Conservation (phyloP, 2,797 vertebrate genomes). For the Allobates femoralis region DNA sequence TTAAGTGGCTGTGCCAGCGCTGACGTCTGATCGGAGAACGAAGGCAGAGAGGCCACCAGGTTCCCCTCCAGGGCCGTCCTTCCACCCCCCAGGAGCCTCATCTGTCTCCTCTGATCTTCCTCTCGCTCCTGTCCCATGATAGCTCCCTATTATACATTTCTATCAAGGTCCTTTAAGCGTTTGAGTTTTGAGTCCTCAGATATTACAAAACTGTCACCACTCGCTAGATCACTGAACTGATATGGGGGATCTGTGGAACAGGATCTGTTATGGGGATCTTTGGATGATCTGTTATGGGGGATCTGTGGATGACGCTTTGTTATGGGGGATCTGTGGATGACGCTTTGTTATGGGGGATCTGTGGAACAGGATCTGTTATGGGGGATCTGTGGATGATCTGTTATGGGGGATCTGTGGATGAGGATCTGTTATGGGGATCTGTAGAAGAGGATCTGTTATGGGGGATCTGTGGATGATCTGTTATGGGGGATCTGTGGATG, state of each 20-base stretch:
- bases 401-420: background rate
- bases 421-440: background rate
- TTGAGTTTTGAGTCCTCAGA: background rate
- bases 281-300: too few relatives aligned
- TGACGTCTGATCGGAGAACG: conserved; percentile 51
- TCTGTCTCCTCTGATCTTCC: conserved; percentile 43
- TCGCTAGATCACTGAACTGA: too few relatives aligned
- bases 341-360: background rate
- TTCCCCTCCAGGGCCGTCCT: conserved; percentile 16
- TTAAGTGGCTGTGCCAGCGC: conserved; percentile 37
- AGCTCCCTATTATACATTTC: background rate
- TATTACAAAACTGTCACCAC: background rate
- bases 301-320: too few relatives aligned
- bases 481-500: background rate
- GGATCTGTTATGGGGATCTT: too few relatives aligned
- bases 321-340: background rate
- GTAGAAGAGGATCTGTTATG: background rate
- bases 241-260: too few relatives aligned
- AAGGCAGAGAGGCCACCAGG: background rate
- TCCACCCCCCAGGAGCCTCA: conserved; percentile 28
- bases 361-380: background rate
- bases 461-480: background rate
- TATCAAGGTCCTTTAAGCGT: background rate
- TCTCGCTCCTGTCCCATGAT: background rate
- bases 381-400: too few relatives aligned